Percentiles rank a stretch among this genome's conserved stretches.
Conservation (phyloP, 2,888 invertebrate genomes). For the Emmelina monodactyla region DNA sequence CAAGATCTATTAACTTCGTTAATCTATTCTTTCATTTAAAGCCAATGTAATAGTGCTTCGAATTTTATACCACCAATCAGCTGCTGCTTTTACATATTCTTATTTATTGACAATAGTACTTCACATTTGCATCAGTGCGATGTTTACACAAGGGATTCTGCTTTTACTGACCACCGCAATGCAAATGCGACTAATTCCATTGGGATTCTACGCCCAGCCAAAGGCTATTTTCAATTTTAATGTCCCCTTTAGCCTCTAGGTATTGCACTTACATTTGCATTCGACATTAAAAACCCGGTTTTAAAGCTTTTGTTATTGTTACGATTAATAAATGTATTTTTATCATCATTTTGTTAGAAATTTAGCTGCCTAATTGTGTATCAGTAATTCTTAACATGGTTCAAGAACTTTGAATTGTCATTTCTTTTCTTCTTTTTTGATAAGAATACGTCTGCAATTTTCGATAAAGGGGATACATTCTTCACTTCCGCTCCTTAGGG, state of each 20-base stretch:
- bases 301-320: too few species aligned
- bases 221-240: conserved; percentile 57
- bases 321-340: too few species aligned
- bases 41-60: neutral
- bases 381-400: too few species aligned
- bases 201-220: conserved; percentile 37
- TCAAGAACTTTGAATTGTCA: too few species aligned
- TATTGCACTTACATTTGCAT: too few species aligned
- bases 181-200: conserved; percentile 41
- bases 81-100: conserved; percentile 21
- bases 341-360: too few species aligned
- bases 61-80: conserved; percentile 22
- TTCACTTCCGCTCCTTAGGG: conserved; percentile 45
- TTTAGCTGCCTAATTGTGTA: too few species aligned
- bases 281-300: too few species aligned
- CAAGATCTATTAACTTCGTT: conserved; percentile 19
- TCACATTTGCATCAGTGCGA: neutral
- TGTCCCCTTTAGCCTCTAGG: too few species aligned
- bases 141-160: conserved; percentile 12
- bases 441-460: conserved; percentile 36
- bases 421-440: conserved; percentile 19
- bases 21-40: conserved; percentile 26
- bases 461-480: conserved; percentile 43
- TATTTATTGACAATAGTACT: conserved; percentile 1
- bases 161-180: conserved; percentile 21